Base-by-base conservation (phyloP, 53 echinoderm and acorn worm genomes). In the Paracentrotus lividus region DNA sequence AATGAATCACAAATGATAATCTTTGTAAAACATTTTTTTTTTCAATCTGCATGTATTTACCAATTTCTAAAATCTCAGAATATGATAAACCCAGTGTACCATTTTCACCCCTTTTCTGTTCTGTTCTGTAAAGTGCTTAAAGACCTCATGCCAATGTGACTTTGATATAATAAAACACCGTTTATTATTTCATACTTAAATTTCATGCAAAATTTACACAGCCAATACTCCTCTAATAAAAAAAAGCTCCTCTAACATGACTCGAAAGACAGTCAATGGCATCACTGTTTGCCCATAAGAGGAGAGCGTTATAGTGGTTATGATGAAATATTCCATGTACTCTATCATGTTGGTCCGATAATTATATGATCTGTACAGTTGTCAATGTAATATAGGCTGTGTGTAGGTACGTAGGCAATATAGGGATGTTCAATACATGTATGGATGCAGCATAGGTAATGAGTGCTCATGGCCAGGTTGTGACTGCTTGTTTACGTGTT, bases 401-500 rank as follows among this genome's bases (percentile, higher is more conserved):
- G 81, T 45, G 81, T 47, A 47, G 81, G 81, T n/a, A n/a, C n/a
- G n/a, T 44, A n/a, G 81, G 44, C 81, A 81, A 45, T 81, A 44
- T 81, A 18, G 27, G 42, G 76, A 47, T 81, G 47, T 45, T 24
- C 2, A 24, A 47, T 81, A 45, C 8, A 47, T 81, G 81, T 81
- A n/a, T 81, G 47, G 81, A 12, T 47, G 81, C 26, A 9, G 45
- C 27, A 26, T 81, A 47, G 44, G 26, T 24, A 81, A 81, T 81
- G 81, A 81, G 0, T 81, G 47, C 27, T 45, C 47, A 8, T 45
- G 81, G 45, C 24, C 38, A 81, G 12, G 81, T 44, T 49, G 44
- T 81, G 81, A 45, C 81, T 43, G 81, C 45, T 81, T 81, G 81
- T 81, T 45, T 47, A 81, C 49, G 38, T 47, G 47, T 81, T 81